Evolutionary conservation across 2,888 invertebrate genomes (phyloP).

Genomic region (Melieria crassipennis): DNA sequence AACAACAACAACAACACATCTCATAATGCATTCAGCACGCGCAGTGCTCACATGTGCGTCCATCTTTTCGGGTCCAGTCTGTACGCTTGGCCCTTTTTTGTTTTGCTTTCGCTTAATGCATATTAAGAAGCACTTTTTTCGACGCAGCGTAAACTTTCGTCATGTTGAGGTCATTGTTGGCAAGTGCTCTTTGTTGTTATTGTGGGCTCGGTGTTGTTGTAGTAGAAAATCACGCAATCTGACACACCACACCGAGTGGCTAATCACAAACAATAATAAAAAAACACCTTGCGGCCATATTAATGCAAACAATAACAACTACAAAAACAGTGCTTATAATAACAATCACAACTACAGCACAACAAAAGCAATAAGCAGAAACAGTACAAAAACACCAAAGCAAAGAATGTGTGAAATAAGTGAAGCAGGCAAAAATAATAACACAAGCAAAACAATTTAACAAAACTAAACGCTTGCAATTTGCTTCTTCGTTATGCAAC

Average conservation of each 20-base stretch:
- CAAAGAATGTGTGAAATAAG: background rate
- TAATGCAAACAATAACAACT: conserved; percentile 13
- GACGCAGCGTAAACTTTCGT: background rate
- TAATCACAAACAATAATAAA: no score
- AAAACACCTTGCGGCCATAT: conserved; percentile 21
- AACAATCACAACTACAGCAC: background rate
- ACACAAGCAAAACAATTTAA: background rate
- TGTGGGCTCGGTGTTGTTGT: no score
- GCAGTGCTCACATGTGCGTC: background rate
- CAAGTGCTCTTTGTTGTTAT: no score
- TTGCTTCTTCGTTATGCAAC: background rate
- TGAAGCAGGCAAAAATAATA: background rate
- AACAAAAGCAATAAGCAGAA: background rate
- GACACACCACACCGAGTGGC: no score
- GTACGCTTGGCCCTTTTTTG: background rate
- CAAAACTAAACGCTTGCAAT: background rate
- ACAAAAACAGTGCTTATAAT: background rate
- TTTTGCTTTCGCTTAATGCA: no score
- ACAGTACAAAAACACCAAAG: background rate
- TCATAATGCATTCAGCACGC: conserved; percentile 18
- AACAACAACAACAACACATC: background rate
- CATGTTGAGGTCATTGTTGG: background rate
- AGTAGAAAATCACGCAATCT: conserved; percentile 8
- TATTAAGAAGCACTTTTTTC: background rate
- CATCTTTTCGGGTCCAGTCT: no score